phyloP scores from a whole-genome alignment of 1,140 invertebrate genomes.

The Drosophila carrolli region DNA sequence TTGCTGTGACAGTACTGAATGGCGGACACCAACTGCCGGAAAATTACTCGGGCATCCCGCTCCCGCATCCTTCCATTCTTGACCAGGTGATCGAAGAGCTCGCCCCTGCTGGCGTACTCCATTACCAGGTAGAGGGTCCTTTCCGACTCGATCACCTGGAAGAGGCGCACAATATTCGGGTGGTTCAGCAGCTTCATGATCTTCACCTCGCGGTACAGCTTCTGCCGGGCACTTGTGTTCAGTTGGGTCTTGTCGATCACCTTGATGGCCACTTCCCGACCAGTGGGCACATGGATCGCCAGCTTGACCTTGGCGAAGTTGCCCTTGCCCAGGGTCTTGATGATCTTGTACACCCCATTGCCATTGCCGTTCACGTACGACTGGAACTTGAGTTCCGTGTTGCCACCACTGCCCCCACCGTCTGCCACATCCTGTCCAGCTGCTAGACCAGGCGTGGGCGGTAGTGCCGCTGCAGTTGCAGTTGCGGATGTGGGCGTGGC shows the following conservation, averaged over 20 bases:
- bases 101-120: slow-evolving; percentile 99
- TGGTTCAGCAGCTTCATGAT: slow-evolving; percentile 99
- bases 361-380: slow-evolving; percentile 68
- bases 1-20: slow-evolving; percentile 99
- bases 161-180: slow-evolving; percentile 99
- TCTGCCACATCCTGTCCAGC: slow-evolving; percentile 40
- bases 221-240: slow-evolving; percentile 98
- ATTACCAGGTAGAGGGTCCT: slow-evolving; percentile 99
- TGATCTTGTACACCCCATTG: slow-evolving; percentile 96
- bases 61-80: slow-evolving; percentile 99
- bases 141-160: slow-evolving; percentile 99
- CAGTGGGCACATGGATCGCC: slow-evolving; percentile 99
- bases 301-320: slow-evolving; percentile 99
- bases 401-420: slow-evolving; percentile 22
- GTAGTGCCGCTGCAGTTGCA: slow-evolving; percentile 8
- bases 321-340: slow-evolving; percentile 99
- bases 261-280: slow-evolving; percentile 99
- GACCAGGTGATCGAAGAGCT: slow-evolving; percentile 99
- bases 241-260: slow-evolving; percentile 99
- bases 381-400: slow-evolving; percentile 55
- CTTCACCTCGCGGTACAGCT: slow-evolving; percentile 92
- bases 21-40: slow-evolving; percentile 99
- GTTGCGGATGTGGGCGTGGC: slow-evolving; percentile 9
- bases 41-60: slow-evolving; percentile 99
- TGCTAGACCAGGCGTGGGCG: not conserved